Evolutionary conservation across 1,140 invertebrate genomes (phyloP), one percentile per base, ranked within the genome.

Genomic region (Trichonephila inaurata): DNA sequence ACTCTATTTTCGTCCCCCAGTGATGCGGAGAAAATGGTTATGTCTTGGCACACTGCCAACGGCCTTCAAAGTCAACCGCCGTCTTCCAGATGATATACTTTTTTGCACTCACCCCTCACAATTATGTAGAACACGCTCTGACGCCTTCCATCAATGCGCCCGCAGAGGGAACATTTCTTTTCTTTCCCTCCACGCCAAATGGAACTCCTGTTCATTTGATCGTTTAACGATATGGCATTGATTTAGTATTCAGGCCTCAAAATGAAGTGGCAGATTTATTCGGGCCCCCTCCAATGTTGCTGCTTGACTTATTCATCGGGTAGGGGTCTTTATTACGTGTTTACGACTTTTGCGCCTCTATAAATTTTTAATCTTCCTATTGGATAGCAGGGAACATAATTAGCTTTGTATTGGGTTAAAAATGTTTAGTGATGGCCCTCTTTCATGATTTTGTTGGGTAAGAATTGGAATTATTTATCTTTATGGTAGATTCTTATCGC

Each of bases 1-100:
- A 33, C 85, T 87, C 85, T 87, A 87, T 87, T 87, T 87, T 87
- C 24, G 85, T 87, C 85, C 28, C 28, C 24, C 62, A 24, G 51
- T 87, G 85, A 87, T 61, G 85, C 85, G 85, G 85, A 61, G 85
- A 87, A 87, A 87, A 61, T 87, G 58, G 58, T 87, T 60, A 87
- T 87, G 58, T 87, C 60, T 28, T 87, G 85, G 85, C 85, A 87
- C 44, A n/a, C 24, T 62, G 85, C 85, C 85, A 87, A 7, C 85
- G 85, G 85, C 33, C 85, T 87, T 87, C 85, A 87, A 87, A 87
- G 85, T 61, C 85, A 61, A 87, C 51, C 60, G 85, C 60, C 85
- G n/a, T 85, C 58, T 87, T 87, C 85, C 85, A 87, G 58, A 87
- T 87, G 85, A 87, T 87, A 64, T 28, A 62, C 85, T 62, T 62